phyloP scores from a whole-genome alignment of 92 coral and sea anemone species.

The Galaxea fascicularis region DNA sequence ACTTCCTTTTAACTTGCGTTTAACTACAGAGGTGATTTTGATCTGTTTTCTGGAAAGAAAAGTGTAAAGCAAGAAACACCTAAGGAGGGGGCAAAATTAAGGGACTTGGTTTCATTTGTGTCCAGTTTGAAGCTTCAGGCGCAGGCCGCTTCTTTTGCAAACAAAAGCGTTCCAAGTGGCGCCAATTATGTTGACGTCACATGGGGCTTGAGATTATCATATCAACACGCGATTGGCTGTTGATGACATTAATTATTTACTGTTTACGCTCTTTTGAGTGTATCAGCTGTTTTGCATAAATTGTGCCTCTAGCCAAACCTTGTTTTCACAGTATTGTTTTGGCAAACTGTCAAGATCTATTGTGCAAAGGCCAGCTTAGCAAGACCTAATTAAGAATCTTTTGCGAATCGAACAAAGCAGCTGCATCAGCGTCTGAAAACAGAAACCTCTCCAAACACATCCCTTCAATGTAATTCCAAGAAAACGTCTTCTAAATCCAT shows the following conservation, averaged over 20 bases:
- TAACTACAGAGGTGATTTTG: not conserved
- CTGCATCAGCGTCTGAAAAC: constrained; percentile 17
- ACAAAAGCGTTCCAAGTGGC: constrained; percentile 52
- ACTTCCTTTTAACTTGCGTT: not conserved
- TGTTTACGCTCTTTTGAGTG: constrained; percentile 73
- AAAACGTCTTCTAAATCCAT: not conserved
- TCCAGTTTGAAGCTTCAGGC: not conserved
- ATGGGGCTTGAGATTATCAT: constrained; percentile 52
- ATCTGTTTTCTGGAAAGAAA: not conserved
- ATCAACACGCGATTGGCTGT: constrained; percentile 72
- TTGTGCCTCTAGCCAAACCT: constrained; percentile 61
- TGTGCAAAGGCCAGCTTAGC: constrained; percentile 39
- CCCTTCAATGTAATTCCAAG: not conserved
- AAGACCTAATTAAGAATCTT: constrained; percentile 50
- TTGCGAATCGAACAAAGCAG: constrained; percentile 26
- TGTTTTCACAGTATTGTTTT: constrained; percentile 40
- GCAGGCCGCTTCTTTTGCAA: constrained; percentile 31
- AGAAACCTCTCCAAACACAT: not conserved
- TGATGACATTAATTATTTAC: constrained; percentile 80
- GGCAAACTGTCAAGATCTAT: constrained; percentile 52
- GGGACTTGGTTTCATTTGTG: not conserved
- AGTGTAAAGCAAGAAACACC: not conserved
- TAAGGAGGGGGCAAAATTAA: not conserved
- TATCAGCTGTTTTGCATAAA: constrained; percentile 76
- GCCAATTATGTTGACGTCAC: constrained; percentile 68